Percentiles rank a stretch among this genome's conserved stretches.
Evolutionary conservation across 2,888 invertebrate species (phyloP).

Genomic region (Saturnia pavonia): DNA sequence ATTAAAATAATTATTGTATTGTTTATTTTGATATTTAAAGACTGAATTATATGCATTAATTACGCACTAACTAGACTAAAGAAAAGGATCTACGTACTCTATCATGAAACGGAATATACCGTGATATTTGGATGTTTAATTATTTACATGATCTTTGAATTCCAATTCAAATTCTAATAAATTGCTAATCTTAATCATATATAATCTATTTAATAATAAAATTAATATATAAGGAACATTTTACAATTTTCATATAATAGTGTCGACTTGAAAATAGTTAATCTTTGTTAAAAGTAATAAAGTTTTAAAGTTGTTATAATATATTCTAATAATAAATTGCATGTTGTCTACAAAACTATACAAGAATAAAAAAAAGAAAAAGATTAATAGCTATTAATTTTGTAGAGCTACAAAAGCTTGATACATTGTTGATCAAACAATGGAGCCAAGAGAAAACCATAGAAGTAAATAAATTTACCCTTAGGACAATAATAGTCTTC

Average conservation of each 20-base stretch:
- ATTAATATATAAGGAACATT: no score
- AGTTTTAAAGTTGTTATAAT: neutral
- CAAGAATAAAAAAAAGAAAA: neutral
- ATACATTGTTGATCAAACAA: neutral
- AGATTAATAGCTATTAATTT: neutral
- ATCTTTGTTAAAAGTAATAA: neutral
- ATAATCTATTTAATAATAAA: no score
- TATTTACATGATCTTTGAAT: no score
- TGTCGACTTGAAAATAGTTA: neutral
- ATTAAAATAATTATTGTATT: slow-evolving; percentile 29
- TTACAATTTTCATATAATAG: no score
- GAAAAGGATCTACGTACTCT: neutral
- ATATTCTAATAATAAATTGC: neutral
- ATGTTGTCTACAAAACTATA: neutral
- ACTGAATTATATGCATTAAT: slow-evolving; percentile 3
- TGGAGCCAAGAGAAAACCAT: neutral
- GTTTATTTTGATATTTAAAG: slow-evolving; percentile 27
- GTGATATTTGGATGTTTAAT: no score
- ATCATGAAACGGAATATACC: neutral
- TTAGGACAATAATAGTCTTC: neutral
- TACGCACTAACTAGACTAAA: neutral
- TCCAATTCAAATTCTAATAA: no score
- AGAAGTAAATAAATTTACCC: neutral
- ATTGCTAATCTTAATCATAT: no score
- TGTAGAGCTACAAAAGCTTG: neutral